Evolutionary conservation across 1,140 invertebrate genomes (phyloP).

Genomic region (Papilio polyxenes): DNA sequence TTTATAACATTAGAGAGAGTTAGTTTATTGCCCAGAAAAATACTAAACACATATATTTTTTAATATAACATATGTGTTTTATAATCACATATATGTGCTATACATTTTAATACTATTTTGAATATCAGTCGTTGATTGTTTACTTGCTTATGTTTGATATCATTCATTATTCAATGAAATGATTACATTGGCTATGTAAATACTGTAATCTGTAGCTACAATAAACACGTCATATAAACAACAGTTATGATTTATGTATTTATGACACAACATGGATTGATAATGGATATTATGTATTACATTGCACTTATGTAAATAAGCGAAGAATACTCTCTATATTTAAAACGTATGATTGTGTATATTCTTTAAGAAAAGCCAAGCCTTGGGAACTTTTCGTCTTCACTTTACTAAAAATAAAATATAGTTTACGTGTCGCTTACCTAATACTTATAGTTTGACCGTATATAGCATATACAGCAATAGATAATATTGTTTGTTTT

Average conservation of each 20-base stretch:
- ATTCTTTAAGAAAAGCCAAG: too few relatives aligned
- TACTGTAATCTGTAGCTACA: neutral
- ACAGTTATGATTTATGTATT: slow-evolving; percentile 7
- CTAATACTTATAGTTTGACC: neutral
- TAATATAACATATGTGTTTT: neutral
- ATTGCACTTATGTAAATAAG: neutral
- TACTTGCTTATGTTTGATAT: neutral
- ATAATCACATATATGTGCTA: neutral
- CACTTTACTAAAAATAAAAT: too few relatives aligned
- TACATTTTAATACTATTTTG: neutral
- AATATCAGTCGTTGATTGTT: neutral
- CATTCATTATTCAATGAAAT: neutral
- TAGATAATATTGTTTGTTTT: neutral
- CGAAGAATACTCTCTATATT: neutral
- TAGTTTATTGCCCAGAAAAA: too few relatives aligned
- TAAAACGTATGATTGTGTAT: too few relatives aligned
- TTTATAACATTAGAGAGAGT: too few relatives aligned
- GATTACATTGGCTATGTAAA: slow-evolving; percentile 1
- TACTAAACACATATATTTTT: too few relatives aligned
- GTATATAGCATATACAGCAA: neutral
- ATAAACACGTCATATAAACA: neutral
- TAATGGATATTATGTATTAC: neutral
- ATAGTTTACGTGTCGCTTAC: too few relatives aligned
- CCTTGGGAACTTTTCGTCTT: too few relatives aligned
- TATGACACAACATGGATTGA: neutral